Evolutionary conservation across 2,888 invertebrate species (phyloP).

Genomic region (Polylopha cassiicola): DNA sequence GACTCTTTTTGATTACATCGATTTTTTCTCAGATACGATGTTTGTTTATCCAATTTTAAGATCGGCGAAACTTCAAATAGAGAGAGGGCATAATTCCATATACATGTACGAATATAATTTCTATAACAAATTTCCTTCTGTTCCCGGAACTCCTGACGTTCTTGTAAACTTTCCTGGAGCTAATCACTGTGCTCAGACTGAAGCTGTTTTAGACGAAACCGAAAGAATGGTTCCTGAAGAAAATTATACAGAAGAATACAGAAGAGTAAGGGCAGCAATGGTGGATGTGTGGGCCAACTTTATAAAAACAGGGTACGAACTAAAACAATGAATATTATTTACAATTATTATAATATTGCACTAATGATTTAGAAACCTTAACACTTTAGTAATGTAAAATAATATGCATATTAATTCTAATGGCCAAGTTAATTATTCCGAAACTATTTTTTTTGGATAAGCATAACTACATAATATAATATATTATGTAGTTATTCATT

Average conservation of each 20-base stretch:
- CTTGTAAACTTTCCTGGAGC: slow-evolving; percentile 33
- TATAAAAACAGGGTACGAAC: slow-evolving; percentile 2
- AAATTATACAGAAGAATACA: slow-evolving; percentile 1
- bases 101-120: slow-evolving; percentile 2
- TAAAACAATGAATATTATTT: too few species aligned
- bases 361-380: too few species aligned
- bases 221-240: neutral
- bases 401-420: too few species aligned
- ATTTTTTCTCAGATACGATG: neutral
- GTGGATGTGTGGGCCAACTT: slow-evolving; percentile 6
- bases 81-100: neutral
- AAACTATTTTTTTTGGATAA: too few species aligned
- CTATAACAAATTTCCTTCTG: neutral
- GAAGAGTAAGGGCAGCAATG: neutral
- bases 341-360: too few species aligned
- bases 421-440: too few species aligned
- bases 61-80: slow-evolving; percentile 3
- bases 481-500: too few species aligned
- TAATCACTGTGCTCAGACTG: slow-evolving; percentile 2
- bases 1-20: neutral
- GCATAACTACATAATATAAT: too few species aligned
- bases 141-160: slow-evolving; percentile 2
- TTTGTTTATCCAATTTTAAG: neutral
- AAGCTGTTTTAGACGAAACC: neutral
- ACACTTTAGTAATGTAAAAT: too few species aligned